These are phyloP conservation scores for Rafetus swinhoei DNA, from an alignment of 2,113 vertebrate species.

Conservation along the genomic window DNA sequence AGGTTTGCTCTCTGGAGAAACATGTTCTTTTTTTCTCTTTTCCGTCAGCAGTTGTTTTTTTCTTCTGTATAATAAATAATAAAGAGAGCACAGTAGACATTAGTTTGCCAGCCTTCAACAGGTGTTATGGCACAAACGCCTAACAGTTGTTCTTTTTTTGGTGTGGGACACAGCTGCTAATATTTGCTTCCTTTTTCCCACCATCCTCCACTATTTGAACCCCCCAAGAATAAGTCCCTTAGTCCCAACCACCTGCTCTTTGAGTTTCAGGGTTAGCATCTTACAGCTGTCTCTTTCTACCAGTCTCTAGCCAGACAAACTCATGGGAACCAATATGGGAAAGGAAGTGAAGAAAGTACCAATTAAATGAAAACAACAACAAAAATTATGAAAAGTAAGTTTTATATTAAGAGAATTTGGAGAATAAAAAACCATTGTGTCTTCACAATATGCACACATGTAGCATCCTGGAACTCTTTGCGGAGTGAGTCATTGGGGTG, in stretches of 20 bases:
- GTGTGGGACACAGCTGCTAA: neutral
- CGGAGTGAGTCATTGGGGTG: neutral
- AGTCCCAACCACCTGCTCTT: neutral
- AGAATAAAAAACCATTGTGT: neutral
- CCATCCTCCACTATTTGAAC: neutral
- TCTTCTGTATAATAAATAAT: neutral
- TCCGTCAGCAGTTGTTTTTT: neutral
- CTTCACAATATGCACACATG: neutral
- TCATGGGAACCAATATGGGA: neutral
- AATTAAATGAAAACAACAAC: neutral
- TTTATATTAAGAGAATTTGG: neutral
- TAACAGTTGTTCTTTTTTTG: neutral
- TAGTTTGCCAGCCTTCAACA: neutral
- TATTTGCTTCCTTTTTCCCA: slow-evolving; percentile 3
- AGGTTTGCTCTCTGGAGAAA: neutral
- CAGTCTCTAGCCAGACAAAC: neutral
- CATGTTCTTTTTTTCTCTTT: neutral
- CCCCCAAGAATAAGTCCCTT: neutral
- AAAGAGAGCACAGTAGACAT: neutral
- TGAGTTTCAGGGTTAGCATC: slow-evolving; percentile 22
- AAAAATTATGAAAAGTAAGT: neutral
- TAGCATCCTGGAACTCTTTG: neutral
- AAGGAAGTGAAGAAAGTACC: neutral
- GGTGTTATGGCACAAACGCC: neutral
- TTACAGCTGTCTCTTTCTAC: neutral